Evolutionary conservation across 2,888 invertebrate species (phyloP).

Genomic region (Matsumyia berberina): DNA sequence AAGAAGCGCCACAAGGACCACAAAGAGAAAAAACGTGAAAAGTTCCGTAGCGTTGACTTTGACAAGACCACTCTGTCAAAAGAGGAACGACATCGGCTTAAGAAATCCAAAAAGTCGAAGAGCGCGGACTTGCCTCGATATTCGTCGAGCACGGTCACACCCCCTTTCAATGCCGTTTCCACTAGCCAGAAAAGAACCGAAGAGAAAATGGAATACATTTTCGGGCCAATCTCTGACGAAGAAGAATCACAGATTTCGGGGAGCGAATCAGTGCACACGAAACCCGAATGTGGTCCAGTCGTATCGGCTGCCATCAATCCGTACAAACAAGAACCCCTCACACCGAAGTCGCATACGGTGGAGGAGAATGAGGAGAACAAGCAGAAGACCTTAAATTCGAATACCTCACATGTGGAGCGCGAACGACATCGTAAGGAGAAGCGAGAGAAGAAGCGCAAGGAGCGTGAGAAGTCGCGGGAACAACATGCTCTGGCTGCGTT

Average conservation of each 20-base stretch:
- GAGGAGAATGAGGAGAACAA: slow-evolving; percentile 81
- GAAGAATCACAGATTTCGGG: slow-evolving; percentile 84
- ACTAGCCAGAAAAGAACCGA: slow-evolving; percentile 84
- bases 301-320: slow-evolving; percentile 83
- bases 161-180: slow-evolving; percentile 69
- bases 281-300: slow-evolving; percentile 79
- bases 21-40: slow-evolving; percentile 83
- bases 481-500: slow-evolving; percentile 79
- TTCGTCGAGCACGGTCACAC: slow-evolving; percentile 31
- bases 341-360: slow-evolving; percentile 80
- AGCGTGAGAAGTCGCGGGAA: slow-evolving; percentile 86
- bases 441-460: slow-evolving; percentile 88
- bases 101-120: slow-evolving; percentile 86
- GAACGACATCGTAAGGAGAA: slow-evolving; percentile 85
- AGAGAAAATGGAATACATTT: slow-evolving; percentile 95
- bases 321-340: slow-evolving; percentile 82
- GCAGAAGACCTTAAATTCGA: slow-evolving; percentile 77
- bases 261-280: slow-evolving; percentile 75
- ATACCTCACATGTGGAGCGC: slow-evolving; percentile 80
- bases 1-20: slow-evolving; percentile 84
- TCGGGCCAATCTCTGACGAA: slow-evolving; percentile 93
- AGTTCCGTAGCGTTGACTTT: slow-evolving; percentile 79
- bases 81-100: slow-evolving; percentile 84
- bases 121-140: slow-evolving; percentile 79
- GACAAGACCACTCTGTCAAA: slow-evolving; percentile 81